phyloP scores from a whole-genome alignment of 2,113 vertebrate genomes.

The Morone chrysops region DNA sequence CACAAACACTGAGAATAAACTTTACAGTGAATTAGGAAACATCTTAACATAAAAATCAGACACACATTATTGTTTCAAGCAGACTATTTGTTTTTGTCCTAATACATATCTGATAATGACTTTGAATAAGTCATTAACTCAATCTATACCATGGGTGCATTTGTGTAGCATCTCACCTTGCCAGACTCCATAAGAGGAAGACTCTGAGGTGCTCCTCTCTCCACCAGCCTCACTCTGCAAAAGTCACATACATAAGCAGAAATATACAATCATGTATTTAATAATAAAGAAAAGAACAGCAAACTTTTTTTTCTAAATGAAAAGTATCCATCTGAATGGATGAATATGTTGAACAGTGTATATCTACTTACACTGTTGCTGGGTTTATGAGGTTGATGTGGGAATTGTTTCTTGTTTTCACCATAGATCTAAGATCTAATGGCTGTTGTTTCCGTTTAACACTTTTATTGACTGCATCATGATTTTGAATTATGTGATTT shows the following conservation, averaged over 20 bases:
- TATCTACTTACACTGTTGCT: background rate
- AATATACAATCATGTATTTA: background rate
- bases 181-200: constrained; percentile 97
- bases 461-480: background rate
- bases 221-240: constrained; percentile 94
- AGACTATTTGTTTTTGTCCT: too few species aligned
- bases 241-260: constrained; percentile 12
- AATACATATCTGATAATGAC: too few species aligned
- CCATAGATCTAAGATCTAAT: background rate
- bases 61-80: too few species aligned
- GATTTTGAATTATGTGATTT: background rate
- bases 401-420: background rate
- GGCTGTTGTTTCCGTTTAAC: background rate
- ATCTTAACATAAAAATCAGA: too few species aligned
- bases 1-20: too few species aligned
- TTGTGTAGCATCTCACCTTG: constrained; percentile 86
- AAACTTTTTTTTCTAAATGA: background rate
- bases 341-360: background rate
- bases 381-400: background rate
- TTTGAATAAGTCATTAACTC: background rate
- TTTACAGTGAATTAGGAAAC: too few species aligned
- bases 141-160: background rate
- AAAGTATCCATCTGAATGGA: background rate
- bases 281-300: too few species aligned
- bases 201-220: constrained; percentile 96